Conservation (phyloP, 53 echinoderm and acorn worm genomes). For the Hippasteria phrygiana region DNA sequence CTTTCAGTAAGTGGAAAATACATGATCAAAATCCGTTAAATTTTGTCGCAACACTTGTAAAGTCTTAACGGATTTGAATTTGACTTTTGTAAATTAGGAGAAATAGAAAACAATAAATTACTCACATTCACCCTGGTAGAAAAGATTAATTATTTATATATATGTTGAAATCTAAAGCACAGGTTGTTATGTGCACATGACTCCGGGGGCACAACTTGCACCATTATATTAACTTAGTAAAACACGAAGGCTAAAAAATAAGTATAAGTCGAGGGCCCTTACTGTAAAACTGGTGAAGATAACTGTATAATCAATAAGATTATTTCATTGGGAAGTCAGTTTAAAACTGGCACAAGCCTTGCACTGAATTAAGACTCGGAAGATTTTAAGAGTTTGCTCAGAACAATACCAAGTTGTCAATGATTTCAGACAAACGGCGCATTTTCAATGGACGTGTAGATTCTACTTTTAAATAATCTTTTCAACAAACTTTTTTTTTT, state of each 20-base stretch:
- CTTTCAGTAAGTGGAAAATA: too few species aligned
- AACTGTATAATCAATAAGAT: not conserved
- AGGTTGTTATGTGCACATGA: not conserved
- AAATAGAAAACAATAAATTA: not conserved
- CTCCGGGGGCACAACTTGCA: not conserved
- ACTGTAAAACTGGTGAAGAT: constrained; percentile 21
- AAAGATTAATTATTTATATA: not conserved
- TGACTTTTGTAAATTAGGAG: too few species aligned
- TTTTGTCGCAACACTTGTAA: too few species aligned
- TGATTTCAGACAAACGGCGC: too few species aligned
- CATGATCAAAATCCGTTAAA: too few species aligned
- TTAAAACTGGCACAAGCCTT: constrained; percentile 1
- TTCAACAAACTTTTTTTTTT: too few species aligned
- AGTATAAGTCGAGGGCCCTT: not conserved
- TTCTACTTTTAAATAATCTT: too few species aligned
- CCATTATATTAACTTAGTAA: not conserved
- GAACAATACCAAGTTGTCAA: not conserved
- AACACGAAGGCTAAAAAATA: not conserved
- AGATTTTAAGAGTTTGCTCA: constrained; percentile 3
- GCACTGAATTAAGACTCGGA: not conserved
- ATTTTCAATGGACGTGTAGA: too few species aligned
- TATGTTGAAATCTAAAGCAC: too few species aligned
- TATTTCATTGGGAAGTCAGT: not conserved
- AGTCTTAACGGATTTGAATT: too few species aligned
- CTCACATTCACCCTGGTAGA: not conserved